A percentile compares a stretch with the other conserved stretches of the same genome.
Conservation (phyloP, 2,888 invertebrate genomes). For the Labia minor region DNA sequence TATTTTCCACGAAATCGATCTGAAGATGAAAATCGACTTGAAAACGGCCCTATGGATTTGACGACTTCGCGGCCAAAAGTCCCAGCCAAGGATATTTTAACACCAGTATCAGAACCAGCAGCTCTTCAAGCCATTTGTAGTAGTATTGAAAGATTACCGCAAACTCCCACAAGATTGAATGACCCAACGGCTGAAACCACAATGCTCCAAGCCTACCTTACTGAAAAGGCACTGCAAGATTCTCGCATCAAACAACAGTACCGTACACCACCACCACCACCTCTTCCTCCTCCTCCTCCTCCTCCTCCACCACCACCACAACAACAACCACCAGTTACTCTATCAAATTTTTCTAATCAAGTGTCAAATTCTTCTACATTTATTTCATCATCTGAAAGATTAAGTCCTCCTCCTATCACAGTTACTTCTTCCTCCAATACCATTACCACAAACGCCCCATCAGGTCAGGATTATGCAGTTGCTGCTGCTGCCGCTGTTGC, state of each 20-base stretch:
- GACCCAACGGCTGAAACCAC: slow-evolving; percentile 41
- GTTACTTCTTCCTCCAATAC: not conserved
- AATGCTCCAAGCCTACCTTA: slow-evolving; percentile 60
- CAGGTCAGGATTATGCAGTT: slow-evolving; percentile 20
- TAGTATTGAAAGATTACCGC: slow-evolving; percentile 43
- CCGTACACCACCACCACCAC: slow-evolving; percentile 32
- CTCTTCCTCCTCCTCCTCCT: not conserved
- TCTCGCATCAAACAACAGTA: slow-evolving; percentile 58
- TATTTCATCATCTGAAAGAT: too few relatives aligned
- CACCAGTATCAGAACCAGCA: slow-evolving; percentile 51
- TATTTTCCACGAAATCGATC: not conserved
- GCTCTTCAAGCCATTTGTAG: slow-evolving; percentile 48
- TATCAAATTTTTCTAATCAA: too few relatives aligned
- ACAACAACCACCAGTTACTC: not conserved
- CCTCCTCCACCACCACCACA: not conserved
- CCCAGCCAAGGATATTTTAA: slow-evolving; percentile 42
- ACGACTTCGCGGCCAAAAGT: slow-evolving; percentile 26
- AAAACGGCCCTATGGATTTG: not conserved
- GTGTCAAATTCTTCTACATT: too few relatives aligned
- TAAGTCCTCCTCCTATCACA: too few relatives aligned
- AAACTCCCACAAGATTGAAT: slow-evolving; percentile 18
- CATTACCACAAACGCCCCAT: not conserved
- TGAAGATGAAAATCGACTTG: not conserved
- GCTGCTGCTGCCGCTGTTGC: slow-evolving; percentile 37
- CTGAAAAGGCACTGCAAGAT: slow-evolving; percentile 58